Base-by-base conservation (phyloP, 2,113 vertebrate genomes). In the Gymnarchus niloticus region DNA sequence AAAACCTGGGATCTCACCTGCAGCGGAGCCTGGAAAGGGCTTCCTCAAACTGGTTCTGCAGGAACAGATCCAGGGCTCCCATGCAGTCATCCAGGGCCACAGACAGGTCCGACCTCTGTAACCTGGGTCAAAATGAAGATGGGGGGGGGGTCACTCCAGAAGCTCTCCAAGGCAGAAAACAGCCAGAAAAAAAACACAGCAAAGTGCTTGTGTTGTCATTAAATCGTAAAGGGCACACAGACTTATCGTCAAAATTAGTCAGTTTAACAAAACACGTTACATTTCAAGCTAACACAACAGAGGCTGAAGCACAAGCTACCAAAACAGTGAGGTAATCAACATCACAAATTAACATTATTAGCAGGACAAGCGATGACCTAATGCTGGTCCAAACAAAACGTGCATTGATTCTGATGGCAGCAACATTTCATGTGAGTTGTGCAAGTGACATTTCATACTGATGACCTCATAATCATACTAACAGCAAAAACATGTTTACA, bases 41-140 rank as follows among this genome's bases (percentile, higher is more conserved):
- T 91, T 97, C 96, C 0, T 97, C 96, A 91, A 99, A 99, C 85
- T 96, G 94, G 91, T 99, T 99, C 91, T 92, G 96, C 87, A 99
- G 96, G 90, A 99, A 99, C 86, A 98, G 94, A 91, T 99, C 97
- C 92, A 99, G 87, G 61, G 97, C 97, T 0, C 88, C 94, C 96
- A 97, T 98, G 86, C 97, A 99, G 92, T 99, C 97, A 83, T 95
- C 95, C 90, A 99, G 92, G 49, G 95, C 95, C 91, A 93, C 78
- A 0, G 96, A 96, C 92, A 99, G 94, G 92, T 96, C 95, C 28
- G 84, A 78, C 73, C 41, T 77, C 69, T 78, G 84, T 46, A 23
- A 85, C 84, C 84, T 85, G 69, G 37, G 33, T 12, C n/a, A 48
- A 9, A 12, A 51, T 4, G 69, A 52, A 19, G 33, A 46, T 9